These are phyloP conservation scores for Synchiropus splendidus DNA, from an alignment of 2,113 vertebrate genomes.

Conservation along the genomic window DNA sequence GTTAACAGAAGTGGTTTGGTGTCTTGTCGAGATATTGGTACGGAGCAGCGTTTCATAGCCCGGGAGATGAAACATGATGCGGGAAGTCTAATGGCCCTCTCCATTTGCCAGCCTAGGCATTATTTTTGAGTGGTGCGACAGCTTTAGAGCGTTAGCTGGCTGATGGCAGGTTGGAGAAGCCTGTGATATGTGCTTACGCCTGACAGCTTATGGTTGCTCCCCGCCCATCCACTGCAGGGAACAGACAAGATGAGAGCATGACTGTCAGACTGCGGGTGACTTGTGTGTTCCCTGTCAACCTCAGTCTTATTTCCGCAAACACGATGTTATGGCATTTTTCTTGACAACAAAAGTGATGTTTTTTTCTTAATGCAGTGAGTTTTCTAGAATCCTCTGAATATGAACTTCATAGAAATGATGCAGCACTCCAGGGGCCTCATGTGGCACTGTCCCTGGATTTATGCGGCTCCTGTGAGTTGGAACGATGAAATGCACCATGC, in stretches of 20 bases:
- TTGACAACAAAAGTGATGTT: conserved; percentile 1
- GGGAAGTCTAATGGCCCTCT: conserved; percentile 35
- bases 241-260: conserved; percentile 12
- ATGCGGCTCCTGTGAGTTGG: no score
- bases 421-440: no score
- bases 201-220: conserved; percentile 35
- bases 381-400: no score
- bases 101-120: conserved; percentile 44
- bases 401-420: no score
- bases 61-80: conserved; percentile 48
- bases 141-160: conserved; percentile 49
- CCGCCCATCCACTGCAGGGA: conserved; percentile 28
- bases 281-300: conserved; percentile 14
- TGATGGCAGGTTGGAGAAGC: conserved; percentile 36
- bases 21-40: conserved; percentile 18
- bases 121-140: conserved; percentile 54
- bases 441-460: no score
- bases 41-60: conserved; percentile 35
- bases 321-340: not conserved
- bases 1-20: conserved; percentile 22
- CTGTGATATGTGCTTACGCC: conserved; percentile 46
- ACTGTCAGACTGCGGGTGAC: conserved; percentile 12
- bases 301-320: not conserved
- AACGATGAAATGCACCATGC: no score
- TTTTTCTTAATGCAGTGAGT: no score